Conservation (phyloP, 1,140 invertebrate genomes). For the Elysia chlorotica region DNA sequence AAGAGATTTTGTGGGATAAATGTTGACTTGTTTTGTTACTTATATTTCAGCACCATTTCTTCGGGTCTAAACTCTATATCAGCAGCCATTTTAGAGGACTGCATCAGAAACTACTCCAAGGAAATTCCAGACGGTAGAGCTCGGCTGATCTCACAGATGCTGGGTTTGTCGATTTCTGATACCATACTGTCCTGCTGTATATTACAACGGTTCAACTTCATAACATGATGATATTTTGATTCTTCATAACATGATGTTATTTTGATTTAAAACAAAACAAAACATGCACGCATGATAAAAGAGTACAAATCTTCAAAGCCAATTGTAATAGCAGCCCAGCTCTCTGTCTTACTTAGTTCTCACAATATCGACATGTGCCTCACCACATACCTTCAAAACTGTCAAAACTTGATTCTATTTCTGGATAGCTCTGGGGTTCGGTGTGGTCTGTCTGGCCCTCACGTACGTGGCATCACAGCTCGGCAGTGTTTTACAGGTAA, state of each 20-base stretch:
- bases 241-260: too few species aligned
- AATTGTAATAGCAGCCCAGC: too few species aligned
- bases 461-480: conserved; percentile 50
- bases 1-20: too few species aligned
- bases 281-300: too few species aligned
- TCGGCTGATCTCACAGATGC: conserved; percentile 73
- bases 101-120: conserved; percentile 72
- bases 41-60: conserved; percentile 81
- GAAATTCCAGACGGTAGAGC: conserved; percentile 74
- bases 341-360: too few species aligned
- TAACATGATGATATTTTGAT: neutral
- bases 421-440: conserved; percentile 50
- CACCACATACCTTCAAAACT: too few species aligned
- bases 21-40: too few species aligned
- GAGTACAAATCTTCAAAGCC: too few species aligned
- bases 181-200: neutral
- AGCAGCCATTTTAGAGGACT: conserved; percentile 87
- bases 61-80: conserved; percentile 90
- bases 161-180: conserved; percentile 52
- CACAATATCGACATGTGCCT: too few species aligned
- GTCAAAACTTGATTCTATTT: too few species aligned
- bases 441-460: conserved; percentile 44
- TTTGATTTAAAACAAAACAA: too few species aligned
- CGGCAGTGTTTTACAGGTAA: conserved; percentile 52
- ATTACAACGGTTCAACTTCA: neutral